These are phyloP conservation scores for Galerucella nymphaeae DNA, from an alignment of 2,888 invertebrate species.

Conservation along the genomic window DNA sequence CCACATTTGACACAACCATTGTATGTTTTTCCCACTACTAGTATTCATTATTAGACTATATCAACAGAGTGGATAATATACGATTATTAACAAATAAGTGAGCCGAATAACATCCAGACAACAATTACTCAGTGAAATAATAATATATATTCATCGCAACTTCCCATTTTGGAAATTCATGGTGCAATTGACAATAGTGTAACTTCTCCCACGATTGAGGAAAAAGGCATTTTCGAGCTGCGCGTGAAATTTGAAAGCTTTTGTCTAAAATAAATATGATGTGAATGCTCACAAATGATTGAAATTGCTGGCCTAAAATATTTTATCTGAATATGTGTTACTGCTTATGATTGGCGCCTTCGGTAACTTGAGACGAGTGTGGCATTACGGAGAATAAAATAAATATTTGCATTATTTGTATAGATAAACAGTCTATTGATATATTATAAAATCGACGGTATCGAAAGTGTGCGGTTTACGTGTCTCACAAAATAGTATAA, in stretches of 20 bases:
- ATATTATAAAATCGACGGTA: not conserved
- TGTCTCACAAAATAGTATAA: not conserved
- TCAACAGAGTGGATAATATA: no score
- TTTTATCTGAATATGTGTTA: not conserved
- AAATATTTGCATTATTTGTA: not conserved
- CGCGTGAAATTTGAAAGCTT: not conserved
- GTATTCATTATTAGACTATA: no score
- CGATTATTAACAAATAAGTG: no score
- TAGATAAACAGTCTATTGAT: not conserved
- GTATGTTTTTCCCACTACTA: no score
- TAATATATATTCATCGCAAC: no score
- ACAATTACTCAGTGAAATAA: no score
- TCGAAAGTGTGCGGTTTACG: not conserved
- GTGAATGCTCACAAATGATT: not conserved
- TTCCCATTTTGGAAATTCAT: no score
- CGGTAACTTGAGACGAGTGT: constrained; percentile 1
- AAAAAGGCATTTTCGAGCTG: not conserved
- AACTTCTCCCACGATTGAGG: no score
- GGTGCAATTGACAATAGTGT: no score
- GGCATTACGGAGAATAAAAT: not conserved
- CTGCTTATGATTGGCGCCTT: not conserved
- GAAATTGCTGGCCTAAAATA: not conserved
- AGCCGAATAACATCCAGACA: no score
- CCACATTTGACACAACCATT: no score
- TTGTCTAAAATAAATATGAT: not conserved